These are phyloP conservation scores for Lycopodina hypogea DNA, from an alignment of 37 sponge, comb jelly and placozoan genomes.

Conservation along the genomic window DNA sequence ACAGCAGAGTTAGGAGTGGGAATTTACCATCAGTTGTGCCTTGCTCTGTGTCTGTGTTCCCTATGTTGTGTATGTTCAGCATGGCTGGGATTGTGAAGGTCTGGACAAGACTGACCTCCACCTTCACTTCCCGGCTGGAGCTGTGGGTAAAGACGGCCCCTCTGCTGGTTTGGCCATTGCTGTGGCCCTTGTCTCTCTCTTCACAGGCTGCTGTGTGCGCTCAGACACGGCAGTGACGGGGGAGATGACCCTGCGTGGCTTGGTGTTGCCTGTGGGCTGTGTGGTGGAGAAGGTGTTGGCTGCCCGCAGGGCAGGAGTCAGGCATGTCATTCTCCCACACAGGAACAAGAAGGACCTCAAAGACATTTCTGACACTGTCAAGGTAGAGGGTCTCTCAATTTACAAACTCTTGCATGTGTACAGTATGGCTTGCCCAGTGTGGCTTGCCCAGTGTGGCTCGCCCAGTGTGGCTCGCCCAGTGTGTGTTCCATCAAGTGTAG, in stretches of 20 bases:
- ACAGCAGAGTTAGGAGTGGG: no score
- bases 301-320: constrained; percentile 87
- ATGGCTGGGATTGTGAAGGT: constrained; percentile 57
- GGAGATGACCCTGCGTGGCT: constrained; percentile 82
- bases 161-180: constrained; percentile 87
- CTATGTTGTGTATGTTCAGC: no score
- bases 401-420: no score
- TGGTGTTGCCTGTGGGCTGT: constrained; percentile 85
- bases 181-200: constrained; percentile 76
- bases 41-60: no score
- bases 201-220: constrained; percentile 67
- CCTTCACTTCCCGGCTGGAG: constrained; percentile 92
- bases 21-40: no score
- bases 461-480: no score
- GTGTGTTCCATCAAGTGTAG: no score
- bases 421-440: no score
- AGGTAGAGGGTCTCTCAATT: constrained; percentile 51
- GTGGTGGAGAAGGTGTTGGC: constrained; percentile 92
- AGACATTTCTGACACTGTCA: constrained; percentile 49
- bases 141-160: constrained; percentile 92
- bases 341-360: constrained; percentile 75
- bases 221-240: constrained; percentile 90
- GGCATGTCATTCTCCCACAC: constrained; percentile 65
- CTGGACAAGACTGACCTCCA: constrained; percentile 71
- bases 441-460: no score